Conservation (phyloP, 1,140 invertebrate species). For the Drosophila parabipectinata region DNA sequence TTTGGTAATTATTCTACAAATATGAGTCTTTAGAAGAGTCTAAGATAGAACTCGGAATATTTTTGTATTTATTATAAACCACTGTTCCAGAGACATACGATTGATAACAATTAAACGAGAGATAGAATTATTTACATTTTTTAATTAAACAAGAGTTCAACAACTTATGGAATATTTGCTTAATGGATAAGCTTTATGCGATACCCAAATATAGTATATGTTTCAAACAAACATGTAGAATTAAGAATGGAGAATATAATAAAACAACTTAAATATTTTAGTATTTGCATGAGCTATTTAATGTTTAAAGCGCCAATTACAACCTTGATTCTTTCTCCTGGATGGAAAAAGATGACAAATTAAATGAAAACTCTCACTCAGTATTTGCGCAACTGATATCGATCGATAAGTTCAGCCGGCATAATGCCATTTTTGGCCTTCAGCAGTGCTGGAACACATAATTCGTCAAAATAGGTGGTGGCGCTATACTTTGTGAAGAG, state of each 20-base stretch:
- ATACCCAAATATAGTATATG: too few relatives aligned
- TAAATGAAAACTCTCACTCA: neutral
- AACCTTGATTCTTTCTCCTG: neutral
- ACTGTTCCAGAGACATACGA: too few relatives aligned
- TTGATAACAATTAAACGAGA: too few relatives aligned
- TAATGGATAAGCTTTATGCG: too few relatives aligned
- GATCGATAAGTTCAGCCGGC: conserved; percentile 63
- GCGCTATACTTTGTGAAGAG: conserved; percentile 60
- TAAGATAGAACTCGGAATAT: too few relatives aligned
- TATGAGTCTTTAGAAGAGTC: too few relatives aligned
- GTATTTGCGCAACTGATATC: conserved; percentile 56
- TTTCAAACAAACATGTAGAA: too few relatives aligned
- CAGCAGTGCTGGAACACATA: conserved; percentile 57
- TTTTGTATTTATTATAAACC: too few relatives aligned
- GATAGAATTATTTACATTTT: too few relatives aligned
- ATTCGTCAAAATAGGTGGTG: conserved; percentile 54
- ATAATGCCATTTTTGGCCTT: conserved; percentile 63
- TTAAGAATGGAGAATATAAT: neutral
- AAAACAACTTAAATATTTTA: neutral
- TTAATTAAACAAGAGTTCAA: too few relatives aligned
- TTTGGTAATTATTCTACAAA: too few relatives aligned
- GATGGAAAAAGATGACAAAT: neutral
- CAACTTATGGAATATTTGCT: too few relatives aligned
- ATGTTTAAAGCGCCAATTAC: neutral
- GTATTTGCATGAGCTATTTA: neutral